Evolutionary conservation across 30 jellyfish, hydroid and myxozoan genomes (phyloP), one percentile per base, ranked within the genome.

Genomic region (Aurelia coerulea): DNA sequence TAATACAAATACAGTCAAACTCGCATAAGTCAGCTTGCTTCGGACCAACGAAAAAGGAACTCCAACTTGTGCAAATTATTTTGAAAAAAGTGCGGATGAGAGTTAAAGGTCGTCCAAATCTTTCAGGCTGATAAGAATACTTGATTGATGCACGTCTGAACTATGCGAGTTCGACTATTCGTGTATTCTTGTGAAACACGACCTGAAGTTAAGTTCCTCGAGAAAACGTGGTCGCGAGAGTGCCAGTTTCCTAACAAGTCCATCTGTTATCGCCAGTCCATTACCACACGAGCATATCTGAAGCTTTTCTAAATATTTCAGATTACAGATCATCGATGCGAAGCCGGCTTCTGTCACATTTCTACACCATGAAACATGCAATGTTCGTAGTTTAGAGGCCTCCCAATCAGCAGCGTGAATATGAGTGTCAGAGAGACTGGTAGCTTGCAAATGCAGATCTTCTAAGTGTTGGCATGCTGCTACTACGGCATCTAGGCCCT

Each of bases 301-400:
- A 74, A 85, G 50, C 65, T 37, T 65, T 53, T 19, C 88, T 50
- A 85, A 64, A 34, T 73, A 31, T 1, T 39, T 74, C 59, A 85
- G 64, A 10, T 75, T 18, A 18, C 88, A 68, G 5, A 85, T 35
- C 56, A 74, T 62, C 10, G 31, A 37, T n/a, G 15, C 53, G 14
- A 85, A 81, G 15, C 89, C 94, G 12, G 69, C 65, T 13, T 76
- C 81, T 10, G 94, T 53, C 2, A 85, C 54, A 59, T 85, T 85
- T 18, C 94, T 60, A 34, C 89, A 73, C 94, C 88, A 73, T 19
- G 94, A 85, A 41, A 85, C 19, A n/a, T 63, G 62, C 50, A 85
- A 73, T 18, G 59, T 81, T 35, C 75, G 41, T 60, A 85, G 29
- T 13, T 54, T 53, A 3, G 81, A 10, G 9, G 18, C 42, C 41